A percentile compares a stretch with the other conserved stretches of the same genome.
Conservation (phyloP, 2,113 vertebrate species). For the Oxyura jamaicensis region DNA sequence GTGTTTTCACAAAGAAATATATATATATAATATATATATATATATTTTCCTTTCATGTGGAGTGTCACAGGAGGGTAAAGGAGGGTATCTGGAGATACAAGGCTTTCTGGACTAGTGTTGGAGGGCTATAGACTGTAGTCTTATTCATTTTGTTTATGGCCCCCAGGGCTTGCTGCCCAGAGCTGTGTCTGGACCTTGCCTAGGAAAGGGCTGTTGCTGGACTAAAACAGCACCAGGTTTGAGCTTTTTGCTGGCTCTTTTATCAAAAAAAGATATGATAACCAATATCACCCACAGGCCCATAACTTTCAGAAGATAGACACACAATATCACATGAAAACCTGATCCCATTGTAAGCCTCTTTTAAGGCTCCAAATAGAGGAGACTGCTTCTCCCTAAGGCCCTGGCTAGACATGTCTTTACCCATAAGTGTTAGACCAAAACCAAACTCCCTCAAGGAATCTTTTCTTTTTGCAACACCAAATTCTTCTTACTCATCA, state of each 20-base stretch:
- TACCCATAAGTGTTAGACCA: not conserved
- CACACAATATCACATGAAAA: not conserved
- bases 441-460: not conserved
- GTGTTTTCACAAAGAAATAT: no score
- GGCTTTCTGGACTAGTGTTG: not conserved
- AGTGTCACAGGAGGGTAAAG: not conserved
- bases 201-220: not conserved
- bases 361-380: not conserved
- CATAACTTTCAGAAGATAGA: not conserved
- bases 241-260: not conserved
- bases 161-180: not conserved
- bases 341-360: not conserved
- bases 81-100: not conserved
- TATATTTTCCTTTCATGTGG: not conserved
- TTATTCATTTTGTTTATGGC: not conserved
- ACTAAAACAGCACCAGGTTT: not conserved
- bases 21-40: no score
- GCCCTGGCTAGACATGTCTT: not conserved
- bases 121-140: not conserved
- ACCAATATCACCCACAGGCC: not conserved
- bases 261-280: no score
- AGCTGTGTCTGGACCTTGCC: not conserved
- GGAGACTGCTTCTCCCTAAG: not conserved
- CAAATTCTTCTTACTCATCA: not conserved
- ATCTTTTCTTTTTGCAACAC: not conserved